Conservation (phyloP, 1,140 invertebrate genomes). For the Idris sp. region DNA sequence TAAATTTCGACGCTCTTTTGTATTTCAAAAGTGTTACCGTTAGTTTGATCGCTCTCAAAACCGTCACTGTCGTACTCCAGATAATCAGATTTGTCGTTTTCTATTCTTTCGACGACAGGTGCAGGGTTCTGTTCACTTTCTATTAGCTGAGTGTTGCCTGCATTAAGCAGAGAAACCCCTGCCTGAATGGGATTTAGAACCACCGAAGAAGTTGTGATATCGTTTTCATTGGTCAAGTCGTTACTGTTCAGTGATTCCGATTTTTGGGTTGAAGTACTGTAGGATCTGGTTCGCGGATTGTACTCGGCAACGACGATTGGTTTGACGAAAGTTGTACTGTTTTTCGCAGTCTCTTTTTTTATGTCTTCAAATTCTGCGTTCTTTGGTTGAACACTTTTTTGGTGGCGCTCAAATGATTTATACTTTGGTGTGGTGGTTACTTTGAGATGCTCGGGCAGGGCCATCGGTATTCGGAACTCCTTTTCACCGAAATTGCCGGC, state of each 20-base stretch:
- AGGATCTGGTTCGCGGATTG: too few relatives aligned
- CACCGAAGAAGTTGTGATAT: slow-evolving; percentile 58
- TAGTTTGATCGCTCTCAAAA: slow-evolving; percentile 16
- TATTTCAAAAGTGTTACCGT: slow-evolving; percentile 65
- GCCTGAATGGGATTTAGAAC: slow-evolving; percentile 74
- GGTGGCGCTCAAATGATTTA: background rate
- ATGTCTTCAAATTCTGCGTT: too few relatives aligned
- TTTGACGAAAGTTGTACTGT: slow-evolving; percentile 57
- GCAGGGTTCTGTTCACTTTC: slow-evolving; percentile 35
- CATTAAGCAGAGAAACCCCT: slow-evolving; percentile 73
- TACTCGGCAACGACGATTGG: slow-evolving; percentile 75
- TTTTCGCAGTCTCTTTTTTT: too few relatives aligned
- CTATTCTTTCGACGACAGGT: slow-evolving; percentile 57
- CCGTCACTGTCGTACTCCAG: slow-evolving; percentile 25
- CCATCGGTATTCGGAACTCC: slow-evolving; percentile 15
- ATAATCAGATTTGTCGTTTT: slow-evolving; percentile 38
- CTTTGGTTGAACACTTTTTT: background rate
- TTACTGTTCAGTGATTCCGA: too few relatives aligned
- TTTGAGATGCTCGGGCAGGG: background rate
- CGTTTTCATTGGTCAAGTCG: slow-evolving; percentile 14
- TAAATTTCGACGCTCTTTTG: slow-evolving; percentile 74
- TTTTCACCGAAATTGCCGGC: slow-evolving; percentile 62
- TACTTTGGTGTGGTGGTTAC: background rate
- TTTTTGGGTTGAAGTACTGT: too few relatives aligned
- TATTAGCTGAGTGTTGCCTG: slow-evolving; percentile 62